Base-by-base conservation (phyloP, 2,113 vertebrate genomes). In the Mesembrinibis cayennensis region DNA sequence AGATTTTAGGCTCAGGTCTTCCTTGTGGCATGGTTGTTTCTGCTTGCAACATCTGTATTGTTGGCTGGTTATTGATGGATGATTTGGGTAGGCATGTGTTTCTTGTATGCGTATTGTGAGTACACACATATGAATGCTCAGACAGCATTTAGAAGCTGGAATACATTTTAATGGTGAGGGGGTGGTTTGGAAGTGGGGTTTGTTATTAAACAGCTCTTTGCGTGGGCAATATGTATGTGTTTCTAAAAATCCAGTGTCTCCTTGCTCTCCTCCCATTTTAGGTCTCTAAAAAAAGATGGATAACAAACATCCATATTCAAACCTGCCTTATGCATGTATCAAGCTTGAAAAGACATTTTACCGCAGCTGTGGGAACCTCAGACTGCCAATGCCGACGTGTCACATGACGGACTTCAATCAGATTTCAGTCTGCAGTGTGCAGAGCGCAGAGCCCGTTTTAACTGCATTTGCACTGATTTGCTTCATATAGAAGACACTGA, bases 401-500 rank as follows among this genome's bases (percentile, higher is more conserved):
- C 88, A 76, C 90, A 63, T n/a, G 70, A 5, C 4, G 62, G 62
- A 7, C 79, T 95, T 94, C 93, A 34, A 40, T 90, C 66, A 61
- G 65, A 87, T 92, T 92, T 52, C 70, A 40, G 65, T 29, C 89
- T 70, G 89, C 82, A 58, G 74, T 1, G 18, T 26, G 61, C 22
- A 27, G 70, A 45, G 22, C 67, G 11, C 44, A 34, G 94, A 85
- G 83, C 86, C 84, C 16, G 19, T 88, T 84, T 59, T 70, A 58
- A 95, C 82, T 73, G 82, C 92, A 50, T 97, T 95, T 93, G 88
- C 94, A 82, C 79, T 50, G 95, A 93, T 98, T 94, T 82, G 76
- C 95, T 89, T 63, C 67, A 7, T 44, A 8, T 2, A 40, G 58
- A 63, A 94, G 95, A 66, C 78, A 16, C 29, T 1, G n/a, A 10